Conservation (phyloP, 2,113 vertebrate species). For the Calcarius ornatus region DNA sequence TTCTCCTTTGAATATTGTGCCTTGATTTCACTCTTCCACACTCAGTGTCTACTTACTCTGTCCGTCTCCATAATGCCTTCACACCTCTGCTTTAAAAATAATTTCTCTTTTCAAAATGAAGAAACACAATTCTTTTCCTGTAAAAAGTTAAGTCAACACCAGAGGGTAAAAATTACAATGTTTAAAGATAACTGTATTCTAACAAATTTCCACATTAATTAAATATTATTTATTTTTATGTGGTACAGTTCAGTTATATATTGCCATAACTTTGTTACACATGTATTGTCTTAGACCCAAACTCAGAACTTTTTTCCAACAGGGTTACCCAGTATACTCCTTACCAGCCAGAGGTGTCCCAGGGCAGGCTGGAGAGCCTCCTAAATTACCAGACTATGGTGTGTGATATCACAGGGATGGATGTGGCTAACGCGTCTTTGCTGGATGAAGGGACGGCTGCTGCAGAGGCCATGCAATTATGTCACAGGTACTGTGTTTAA, state of each 20-base stretch:
- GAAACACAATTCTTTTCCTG: neutral
- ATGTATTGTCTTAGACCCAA: neutral
- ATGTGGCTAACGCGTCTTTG: constrained; percentile 90
- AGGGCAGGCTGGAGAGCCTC: constrained; percentile 93
- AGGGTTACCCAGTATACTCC: constrained; percentile 99
- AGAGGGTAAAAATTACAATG: neutral
- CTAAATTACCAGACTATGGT: constrained; percentile 99
- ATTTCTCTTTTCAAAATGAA: neutral
- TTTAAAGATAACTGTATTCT: neutral
- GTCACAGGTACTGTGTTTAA: constrained; percentile 83
- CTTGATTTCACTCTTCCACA: neutral
- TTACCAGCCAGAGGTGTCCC: constrained; percentile 95
- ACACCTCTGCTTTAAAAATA: neutral
- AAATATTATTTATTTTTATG: neutral
- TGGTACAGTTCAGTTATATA: neutral
- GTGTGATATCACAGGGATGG: constrained; percentile 93
- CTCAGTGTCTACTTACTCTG: rapidly evolving
- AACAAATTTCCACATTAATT: neutral
- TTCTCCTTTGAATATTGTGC: neutral
- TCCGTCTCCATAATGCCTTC: neutral
- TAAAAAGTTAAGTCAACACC: neutral
- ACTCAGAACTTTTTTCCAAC: neutral
- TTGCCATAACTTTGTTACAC: neutral
- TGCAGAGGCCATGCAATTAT: constrained; percentile 98
- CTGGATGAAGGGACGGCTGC: constrained; percentile 95